Evolutionary conservation across 2,888 invertebrate species (phyloP), one percentile per base, ranked within the genome.

Genomic region (Mythimna impura): DNA sequence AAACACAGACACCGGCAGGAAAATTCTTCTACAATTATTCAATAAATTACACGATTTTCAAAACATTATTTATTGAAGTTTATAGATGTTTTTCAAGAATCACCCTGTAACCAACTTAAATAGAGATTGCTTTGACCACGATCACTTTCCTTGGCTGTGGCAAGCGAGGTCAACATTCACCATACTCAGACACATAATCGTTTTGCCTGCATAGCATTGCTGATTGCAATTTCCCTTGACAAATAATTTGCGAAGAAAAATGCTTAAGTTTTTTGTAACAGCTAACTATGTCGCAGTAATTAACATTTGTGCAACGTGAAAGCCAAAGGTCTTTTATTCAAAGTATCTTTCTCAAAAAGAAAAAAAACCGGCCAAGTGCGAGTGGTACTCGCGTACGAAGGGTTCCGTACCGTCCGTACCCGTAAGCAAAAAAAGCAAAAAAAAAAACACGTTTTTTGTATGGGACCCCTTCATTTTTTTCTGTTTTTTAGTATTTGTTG

Each of bases 241-340:
- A 22, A 20, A 47, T n/a, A 34, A 40, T 17, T 47, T 2, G 47
- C 47, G 61, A 20, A 30, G 12, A 25, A 25, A 71, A 25, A 47
- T 10, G 1, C 10, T 14, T 70, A 10, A 43, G 14, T 25, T 30
- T 20, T 61, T n/a, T n/a, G n/a, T n/a, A n/a, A n/a, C n/a, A n/a
- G n/a, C n/a, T n/a, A n/a, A n/a, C n/a, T 14, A 20, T 9, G 12
- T 54, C 34, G 72, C 58, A 64, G 66, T 63, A 58, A 69, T 63
- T 69, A 72, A 61, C 17, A 40, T 68, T 60, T 10, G 25, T 47
- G 9, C 36, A 66, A 75, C 50, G 71, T 40, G 30, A 57, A 69
- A 58, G 66, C 63, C 68, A 67, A 62, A 52, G 12, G 30, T 58
- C 62, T 66, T n/a, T 9, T 30, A 30, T 30, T 30, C n/a, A 25